phyloP scores from a whole-genome alignment of 2,888 invertebrate genomes.

The Anticlea derivata region DNA sequence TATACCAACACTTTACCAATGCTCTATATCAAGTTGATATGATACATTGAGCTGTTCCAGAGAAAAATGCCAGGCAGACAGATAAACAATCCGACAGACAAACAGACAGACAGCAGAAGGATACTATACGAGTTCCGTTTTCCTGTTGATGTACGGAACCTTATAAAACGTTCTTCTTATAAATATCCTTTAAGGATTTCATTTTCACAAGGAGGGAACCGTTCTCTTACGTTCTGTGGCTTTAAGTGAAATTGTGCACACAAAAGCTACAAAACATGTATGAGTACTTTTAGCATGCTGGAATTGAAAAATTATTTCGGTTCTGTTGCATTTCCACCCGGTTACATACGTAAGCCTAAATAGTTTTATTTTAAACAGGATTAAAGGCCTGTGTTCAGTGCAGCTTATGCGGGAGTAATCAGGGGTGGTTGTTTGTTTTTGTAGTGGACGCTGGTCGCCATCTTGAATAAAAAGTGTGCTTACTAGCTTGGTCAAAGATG shows the following conservation, averaged over 20 bases:
- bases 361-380: constrained; percentile 21
- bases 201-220: neutral
- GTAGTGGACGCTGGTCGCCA: constrained; percentile 13
- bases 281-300: constrained; percentile 34
- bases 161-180: no score
- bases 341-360: constrained; percentile 26
- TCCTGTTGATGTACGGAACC: no score
- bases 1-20: no score
- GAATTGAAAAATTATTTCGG: constrained; percentile 37
- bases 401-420: constrained; percentile 20
- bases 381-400: constrained; percentile 18
- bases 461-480: constrained; percentile 12
- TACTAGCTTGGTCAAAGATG: neutral
- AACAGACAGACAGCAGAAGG: no score
- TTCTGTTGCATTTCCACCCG: constrained; percentile 30
- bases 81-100: no score
- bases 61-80: no score
- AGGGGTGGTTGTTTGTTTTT: constrained; percentile 10
- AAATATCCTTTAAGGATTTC: neutral
- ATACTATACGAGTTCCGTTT: no score
- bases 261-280: constrained; percentile 37
- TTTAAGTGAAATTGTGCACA: constrained; percentile 35
- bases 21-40: no score
- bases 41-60: no score
- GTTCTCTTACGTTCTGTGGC: constrained; percentile 5